Conservation (phyloP, 2,888 invertebrate species). For the Nymphalis urticae region DNA sequence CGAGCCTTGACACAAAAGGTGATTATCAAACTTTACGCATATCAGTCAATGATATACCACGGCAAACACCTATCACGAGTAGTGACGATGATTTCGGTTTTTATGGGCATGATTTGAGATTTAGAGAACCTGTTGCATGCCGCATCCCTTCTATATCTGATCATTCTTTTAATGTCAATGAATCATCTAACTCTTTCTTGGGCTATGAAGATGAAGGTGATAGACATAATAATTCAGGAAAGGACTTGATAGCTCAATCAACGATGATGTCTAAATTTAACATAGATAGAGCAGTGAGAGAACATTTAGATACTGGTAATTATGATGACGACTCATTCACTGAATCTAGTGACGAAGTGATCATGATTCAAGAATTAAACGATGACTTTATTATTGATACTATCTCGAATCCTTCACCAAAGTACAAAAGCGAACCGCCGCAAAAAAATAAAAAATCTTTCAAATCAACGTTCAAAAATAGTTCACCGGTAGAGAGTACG, state of each 20-base stretch:
- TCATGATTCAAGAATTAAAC: constrained; percentile 55
- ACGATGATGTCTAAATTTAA: constrained; percentile 77
- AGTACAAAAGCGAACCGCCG: constrained; percentile 19
- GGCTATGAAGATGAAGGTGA: constrained; percentile 68
- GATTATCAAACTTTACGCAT: constrained; percentile 69
- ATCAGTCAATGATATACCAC: constrained; percentile 67
- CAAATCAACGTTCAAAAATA: constrained; percentile 17
- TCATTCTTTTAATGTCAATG: constrained; percentile 64
- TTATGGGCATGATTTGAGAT: constrained; percentile 75
- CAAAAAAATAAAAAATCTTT: constrained; percentile 21
- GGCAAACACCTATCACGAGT: constrained; percentile 68
- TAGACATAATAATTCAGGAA: constrained; percentile 51
- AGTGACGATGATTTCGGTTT: constrained; percentile 73
- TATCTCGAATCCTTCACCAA: constrained; percentile 27
- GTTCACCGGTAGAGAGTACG: constrained; percentile 32
- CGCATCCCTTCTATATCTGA: constrained; percentile 65
- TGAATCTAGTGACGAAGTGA: constrained; percentile 69
- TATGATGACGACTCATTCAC: constrained; percentile 71
- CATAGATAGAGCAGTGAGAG: constrained; percentile 62
- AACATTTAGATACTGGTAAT: constrained; percentile 71
- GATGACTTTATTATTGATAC: constrained; percentile 41
- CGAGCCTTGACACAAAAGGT: constrained; percentile 74
- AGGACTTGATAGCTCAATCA: constrained; percentile 66
- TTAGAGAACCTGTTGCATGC: constrained; percentile 69
- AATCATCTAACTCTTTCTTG: constrained; percentile 67